phyloP scores from a whole-genome alignment of 2,888 invertebrate genomes.

The Diarsia dahlii region DNA sequence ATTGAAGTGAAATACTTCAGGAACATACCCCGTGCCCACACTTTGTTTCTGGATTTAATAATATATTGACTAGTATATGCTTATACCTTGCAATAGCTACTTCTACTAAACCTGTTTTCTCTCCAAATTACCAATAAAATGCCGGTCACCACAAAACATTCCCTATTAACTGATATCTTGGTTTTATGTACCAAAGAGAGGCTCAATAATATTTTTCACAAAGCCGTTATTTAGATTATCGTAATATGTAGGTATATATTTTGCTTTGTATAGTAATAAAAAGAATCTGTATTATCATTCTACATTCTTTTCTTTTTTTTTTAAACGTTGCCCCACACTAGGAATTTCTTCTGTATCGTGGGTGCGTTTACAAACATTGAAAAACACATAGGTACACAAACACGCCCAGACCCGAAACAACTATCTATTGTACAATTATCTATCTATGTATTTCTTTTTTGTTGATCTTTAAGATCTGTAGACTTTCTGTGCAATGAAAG shows the following conservation, averaged over 20 bases:
- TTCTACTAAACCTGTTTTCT: no score
- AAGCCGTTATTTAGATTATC: background rate
- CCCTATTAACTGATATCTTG: background rate
- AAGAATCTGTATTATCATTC: background rate
- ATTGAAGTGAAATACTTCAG: background rate
- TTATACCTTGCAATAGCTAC: no score
- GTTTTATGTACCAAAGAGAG: background rate
- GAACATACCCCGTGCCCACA: background rate
- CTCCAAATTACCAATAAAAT: background rate
- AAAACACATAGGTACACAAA: no score
- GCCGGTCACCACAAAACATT: background rate
- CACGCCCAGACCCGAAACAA: no score
- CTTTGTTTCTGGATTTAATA: background rate
- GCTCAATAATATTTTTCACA: background rate
- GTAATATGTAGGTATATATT: background rate
- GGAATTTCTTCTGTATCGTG: no score
- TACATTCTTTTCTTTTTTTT: no score
- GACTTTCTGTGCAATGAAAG: background rate
- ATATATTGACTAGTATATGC: no score
- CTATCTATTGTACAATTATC: no score
- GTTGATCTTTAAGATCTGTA: background rate
- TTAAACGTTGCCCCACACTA: no score
- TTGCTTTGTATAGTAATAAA: background rate
- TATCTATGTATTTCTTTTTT: background rate
- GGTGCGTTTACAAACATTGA: no score